A percentile compares a stretch with the other conserved stretches of the same genome.
These are phyloP conservation scores for Crocuta crocuta DNA, from an alignment of 2,113 vertebrate species.

Conservation along the genomic window DNA sequence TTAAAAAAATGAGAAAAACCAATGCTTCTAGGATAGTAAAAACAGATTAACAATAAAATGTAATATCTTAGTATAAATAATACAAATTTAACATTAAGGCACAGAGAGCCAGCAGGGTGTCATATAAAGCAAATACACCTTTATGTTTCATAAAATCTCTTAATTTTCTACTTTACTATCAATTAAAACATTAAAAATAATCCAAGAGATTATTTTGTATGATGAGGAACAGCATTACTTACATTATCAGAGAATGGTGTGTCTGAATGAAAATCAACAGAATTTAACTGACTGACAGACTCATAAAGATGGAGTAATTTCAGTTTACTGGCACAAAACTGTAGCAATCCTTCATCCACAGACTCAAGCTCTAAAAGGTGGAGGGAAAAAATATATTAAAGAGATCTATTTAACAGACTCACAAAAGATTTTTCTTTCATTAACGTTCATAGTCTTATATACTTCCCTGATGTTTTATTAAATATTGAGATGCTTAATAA, in stretches of 20 bases:
- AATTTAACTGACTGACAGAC: slow-evolving; percentile 90
- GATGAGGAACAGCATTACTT: slow-evolving; percentile 75
- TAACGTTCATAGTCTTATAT: not conserved
- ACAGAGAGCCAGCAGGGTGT: not conserved
- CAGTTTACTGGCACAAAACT: slow-evolving; percentile 92
- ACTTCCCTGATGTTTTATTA: not conserved
- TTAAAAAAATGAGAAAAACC: slow-evolving; percentile 27
- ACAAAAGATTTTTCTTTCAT: not conserved
- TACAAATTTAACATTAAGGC: not conserved
- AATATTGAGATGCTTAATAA: not conserved
- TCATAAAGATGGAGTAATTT: slow-evolving; percentile 94
- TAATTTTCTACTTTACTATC: not conserved
- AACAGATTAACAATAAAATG: slow-evolving; percentile 3
- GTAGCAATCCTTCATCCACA: slow-evolving; percentile 92
- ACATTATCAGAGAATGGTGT: slow-evolving; percentile 85
- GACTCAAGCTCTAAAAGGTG: slow-evolving; percentile 90
- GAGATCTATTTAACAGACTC: not conserved
- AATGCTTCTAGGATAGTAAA: not conserved
- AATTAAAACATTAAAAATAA: not conserved
- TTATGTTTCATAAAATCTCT: not conserved
- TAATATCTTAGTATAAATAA: not conserved
- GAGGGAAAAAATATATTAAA: slow-evolving; percentile 64
- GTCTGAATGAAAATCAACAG: slow-evolving; percentile 77
- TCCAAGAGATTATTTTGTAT: not conserved
- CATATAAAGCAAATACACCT: not conserved